Base-by-base conservation (phyloP, 2,888 invertebrate genomes). In the Mythimna lalbum region DNA sequence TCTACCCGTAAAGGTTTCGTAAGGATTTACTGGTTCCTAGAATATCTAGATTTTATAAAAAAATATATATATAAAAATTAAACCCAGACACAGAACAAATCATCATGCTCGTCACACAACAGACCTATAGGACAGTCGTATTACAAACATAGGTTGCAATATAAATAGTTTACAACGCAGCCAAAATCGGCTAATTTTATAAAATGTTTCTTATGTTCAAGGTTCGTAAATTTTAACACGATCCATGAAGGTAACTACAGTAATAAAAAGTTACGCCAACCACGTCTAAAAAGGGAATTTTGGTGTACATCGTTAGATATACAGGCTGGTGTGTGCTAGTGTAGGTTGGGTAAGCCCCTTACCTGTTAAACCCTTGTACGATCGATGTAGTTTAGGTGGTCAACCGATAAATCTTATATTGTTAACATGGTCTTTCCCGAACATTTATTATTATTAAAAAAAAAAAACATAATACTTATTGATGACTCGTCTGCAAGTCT, bases 161-260 rank as follows among this genome's bases (percentile, higher is more conserved):
- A 27, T 27, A 27, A 27, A 27, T 27, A 31, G 31, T 31, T 73
- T 55, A 23, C 21, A 73, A 49, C 14, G 27, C 17, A 63, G 49
- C 52, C 55, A 53, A 56, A 66, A 73, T 73, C 61, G 61, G 63
- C 65, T 49, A 57, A 60, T 63, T 70, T 75, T 53, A 77, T 78
- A 77, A 60, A 78, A 83, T 77, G 71, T 71, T 36, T 57, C 56
- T 36, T 78, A 71, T 69, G 76, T 76, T 69, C 77, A 72, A 66
- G 77, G 64, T 84, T 69, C 84, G 72, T 86, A 86, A 82, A 85
- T 81, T 86, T 80, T 80, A 77, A 80, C 71, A 78, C 73, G 69
- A 76, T 50, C 66, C 76, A 75, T 75, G 75, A 78, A 85, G 82
- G 87, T 85, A 81, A 81, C 79, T 77, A 69, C 50, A 57, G 66